Percentiles rank a stretch among this genome's conserved stretches.
These are phyloP conservation scores for Eospalax fontanierii DNA, from an alignment of 2,797 vertebrate genomes.

Conservation along the genomic window DNA sequence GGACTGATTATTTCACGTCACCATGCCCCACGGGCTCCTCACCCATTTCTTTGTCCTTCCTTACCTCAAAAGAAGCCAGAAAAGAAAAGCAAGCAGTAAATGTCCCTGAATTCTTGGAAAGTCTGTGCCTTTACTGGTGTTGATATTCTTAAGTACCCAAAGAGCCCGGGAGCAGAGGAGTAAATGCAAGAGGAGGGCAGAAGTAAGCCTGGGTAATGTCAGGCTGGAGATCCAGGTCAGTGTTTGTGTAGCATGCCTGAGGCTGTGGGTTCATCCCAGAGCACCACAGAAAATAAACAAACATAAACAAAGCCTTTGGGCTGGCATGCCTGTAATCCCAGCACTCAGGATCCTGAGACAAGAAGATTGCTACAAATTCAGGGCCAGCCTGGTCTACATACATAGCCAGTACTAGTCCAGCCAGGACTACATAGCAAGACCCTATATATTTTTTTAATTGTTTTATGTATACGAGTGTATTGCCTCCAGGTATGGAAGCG, in stretches of 20 bases:
- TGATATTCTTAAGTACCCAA: not conserved
- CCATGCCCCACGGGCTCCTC: not conserved
- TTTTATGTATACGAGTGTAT: no score
- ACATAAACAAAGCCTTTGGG: not conserved
- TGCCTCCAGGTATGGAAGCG: no score
- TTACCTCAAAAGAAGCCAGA: not conserved
- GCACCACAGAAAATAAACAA: not conserved
- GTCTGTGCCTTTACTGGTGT: not conserved
- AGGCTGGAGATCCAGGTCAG: not conserved
- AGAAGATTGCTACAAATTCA: not conserved
- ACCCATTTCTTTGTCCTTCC: not conserved
- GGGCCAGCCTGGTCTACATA: not conserved
- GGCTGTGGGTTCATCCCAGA: not conserved
- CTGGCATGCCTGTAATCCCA: not conserved
- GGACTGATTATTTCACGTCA: rapidly evolving
- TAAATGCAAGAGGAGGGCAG: no score
- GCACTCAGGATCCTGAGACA: not conserved
- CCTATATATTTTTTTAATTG: not conserved
- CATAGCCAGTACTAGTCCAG: not conserved
- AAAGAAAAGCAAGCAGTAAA: not conserved
- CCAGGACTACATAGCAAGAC: not conserved
- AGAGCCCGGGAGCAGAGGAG: not conserved
- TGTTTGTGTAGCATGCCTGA: not conserved
- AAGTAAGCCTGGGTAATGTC: not conserved
- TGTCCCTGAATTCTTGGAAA: not conserved